Base-by-base conservation (phyloP, 2,797 vertebrate genomes). In the Artibeus jamaicensis region DNA sequence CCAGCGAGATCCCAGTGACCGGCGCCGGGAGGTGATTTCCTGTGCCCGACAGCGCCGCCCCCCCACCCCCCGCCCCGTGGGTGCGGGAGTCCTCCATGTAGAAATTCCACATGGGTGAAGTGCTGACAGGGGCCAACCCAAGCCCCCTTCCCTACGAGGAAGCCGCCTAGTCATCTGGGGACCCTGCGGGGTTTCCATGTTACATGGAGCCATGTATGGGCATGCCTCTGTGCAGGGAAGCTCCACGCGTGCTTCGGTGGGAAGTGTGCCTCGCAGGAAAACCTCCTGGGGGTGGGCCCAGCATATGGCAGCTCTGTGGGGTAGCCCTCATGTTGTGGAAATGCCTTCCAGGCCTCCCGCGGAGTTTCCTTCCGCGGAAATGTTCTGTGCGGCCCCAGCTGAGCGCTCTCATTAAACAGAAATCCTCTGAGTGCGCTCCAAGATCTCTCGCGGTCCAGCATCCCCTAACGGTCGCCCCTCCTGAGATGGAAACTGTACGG, bases 1-100 rank as follows among this genome's bases (percentile, higher is more conserved):
- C 94, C 99, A 99, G 98, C 99, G 99, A 97, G 99, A 99, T 97
- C 99, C 99, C 98, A 99, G 99, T 1, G 99, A 99, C 98, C 98
- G 99, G 74, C 99, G 99, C 97, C 99, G 99, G 97, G 99, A 99
- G 99, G 99, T 99, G 98, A 97, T 96, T 86, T 67, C 59, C 53
- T 34, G 3, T 2, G 55, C 44, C 84, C 86, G 50, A 0, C 16
- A 22, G 67, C n/a, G 2, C 55, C 21, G 18, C 55, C 21, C 55
- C 22, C 9, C 53, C 2, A 53, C 53, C 70, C 11, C 57, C 53
- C 19, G 19, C 70, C 10, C 57, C 53, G 0, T 19, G 24, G 78
- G 37, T 9, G 0, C 7, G 2, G 29, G 70, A 16, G 11, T 59
- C 53, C 86, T 73, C 73, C 10, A 14, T 18, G 29, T 37, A 8